Evolutionary conservation across 2,113 vertebrate genomes (phyloP), one percentile per base, ranked within the genome.

Genomic region (Pterocles gutturalis): DNA sequence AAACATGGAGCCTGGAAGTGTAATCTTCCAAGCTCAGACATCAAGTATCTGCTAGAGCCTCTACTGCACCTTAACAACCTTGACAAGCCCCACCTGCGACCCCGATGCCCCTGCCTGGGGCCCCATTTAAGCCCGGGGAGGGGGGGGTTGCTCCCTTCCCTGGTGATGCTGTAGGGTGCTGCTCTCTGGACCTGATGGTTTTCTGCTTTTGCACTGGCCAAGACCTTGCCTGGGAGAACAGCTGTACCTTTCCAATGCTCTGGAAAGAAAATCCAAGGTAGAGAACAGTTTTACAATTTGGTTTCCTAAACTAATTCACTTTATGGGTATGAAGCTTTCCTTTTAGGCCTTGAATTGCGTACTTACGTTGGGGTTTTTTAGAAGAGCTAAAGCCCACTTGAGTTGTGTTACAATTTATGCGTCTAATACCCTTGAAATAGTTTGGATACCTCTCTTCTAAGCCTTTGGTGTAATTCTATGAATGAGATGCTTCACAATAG

Each of bases 101-200:
- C 38, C 25, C 18, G 26, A 48, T 0, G 0, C 15, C 10, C 21
- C 14, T 61, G 31, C 29, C n/a, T 7, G 29, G 29, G 29, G 10
- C 45, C 13, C 21, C 51, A 18, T 58, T 90, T 79, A 71, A 67
- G n/a, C n/a, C n/a, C n/a, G n/a, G n/a, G n/a, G n/a, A n/a, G n/a
- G 34, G 2, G 8, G 1, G 0, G 1, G 1, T 0, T 5, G 0
- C 0, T 21, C 0, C 0, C 1, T 48, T 57, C 1, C 1, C 2
- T 25, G 6, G 2, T 33, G 14, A 1, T 84, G 46, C 4, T 86
- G 29, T 4, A 10, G 34, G 20, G 4, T 62, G 10, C 4, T 95
- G 34, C 2, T 79, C 2, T 53, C 2, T 0, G 10, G 48, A 0
- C 0, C 9, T 55, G 17, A 8, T 5, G 15, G 6, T 48, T 64